These are phyloP conservation scores for Hipparchia sbordonii DNA, from an alignment of 2,888 invertebrate genomes.

Conservation along the genomic window DNA sequence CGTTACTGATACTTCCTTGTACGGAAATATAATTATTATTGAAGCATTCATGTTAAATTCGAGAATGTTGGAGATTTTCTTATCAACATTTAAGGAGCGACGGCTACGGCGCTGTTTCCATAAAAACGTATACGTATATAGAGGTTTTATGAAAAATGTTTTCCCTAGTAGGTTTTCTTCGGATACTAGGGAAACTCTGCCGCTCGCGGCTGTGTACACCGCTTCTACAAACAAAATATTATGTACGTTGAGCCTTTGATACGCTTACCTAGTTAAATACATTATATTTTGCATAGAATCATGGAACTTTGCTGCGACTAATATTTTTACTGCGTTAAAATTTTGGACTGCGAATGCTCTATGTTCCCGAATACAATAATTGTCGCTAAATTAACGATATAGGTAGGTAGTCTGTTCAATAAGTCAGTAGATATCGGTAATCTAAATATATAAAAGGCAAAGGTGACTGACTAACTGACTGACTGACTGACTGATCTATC, in stretches of 20 bases:
- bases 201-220: slow-evolving; percentile 49
- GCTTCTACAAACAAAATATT: slow-evolving; percentile 65
- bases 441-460: too few species aligned
- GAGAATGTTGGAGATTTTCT: slow-evolving; percentile 60
- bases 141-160: slow-evolving; percentile 80
- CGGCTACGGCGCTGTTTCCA: slow-evolving; percentile 69
- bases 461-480: too few species aligned
- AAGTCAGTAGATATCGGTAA: too few species aligned
- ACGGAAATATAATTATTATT: slow-evolving; percentile 33
- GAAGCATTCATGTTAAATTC: slow-evolving; percentile 49
- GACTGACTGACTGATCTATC: too few species aligned
- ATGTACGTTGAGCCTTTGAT: slow-evolving; percentile 59
- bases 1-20: slow-evolving; percentile 28
- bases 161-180: slow-evolving; percentile 54
- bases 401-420: too few species aligned
- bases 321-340: background rate
- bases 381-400: too few species aligned
- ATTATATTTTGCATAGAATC: background rate
- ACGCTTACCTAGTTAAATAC: slow-evolving; percentile 50
- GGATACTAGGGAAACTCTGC: slow-evolving; percentile 56
- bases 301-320: background rate
- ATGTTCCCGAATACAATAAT: too few species aligned
- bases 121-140: slow-evolving; percentile 70
- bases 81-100: slow-evolving; percentile 75
- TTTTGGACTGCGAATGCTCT: background rate